These are phyloP conservation scores for Pelobates cultripes DNA, from an alignment of 2,797 vertebrate genomes.

Conservation along the genomic window DNA sequence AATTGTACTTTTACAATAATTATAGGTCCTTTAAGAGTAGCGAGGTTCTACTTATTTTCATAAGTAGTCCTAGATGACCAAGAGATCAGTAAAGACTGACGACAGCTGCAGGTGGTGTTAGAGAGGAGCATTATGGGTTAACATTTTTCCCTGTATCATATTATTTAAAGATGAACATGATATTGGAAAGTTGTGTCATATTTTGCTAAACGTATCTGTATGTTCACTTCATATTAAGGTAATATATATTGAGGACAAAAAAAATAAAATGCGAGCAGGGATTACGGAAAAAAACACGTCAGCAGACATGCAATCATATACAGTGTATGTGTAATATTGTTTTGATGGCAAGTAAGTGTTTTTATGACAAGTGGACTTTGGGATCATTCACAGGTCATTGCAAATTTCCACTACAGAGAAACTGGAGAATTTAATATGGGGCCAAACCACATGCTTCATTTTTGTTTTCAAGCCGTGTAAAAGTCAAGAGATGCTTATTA, in stretches of 20 bases:
- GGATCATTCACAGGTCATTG: conserved; percentile 53
- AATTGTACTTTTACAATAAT: too few relatives aligned
- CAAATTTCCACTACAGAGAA: conserved; percentile 51
- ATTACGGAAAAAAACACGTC: neutral
- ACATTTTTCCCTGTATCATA: too few relatives aligned
- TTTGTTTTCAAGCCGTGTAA: conserved; percentile 5
- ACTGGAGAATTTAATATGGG: conserved; percentile 30
- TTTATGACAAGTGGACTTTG: conserved; percentile 52
- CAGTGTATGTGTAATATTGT: conserved; percentile 33
- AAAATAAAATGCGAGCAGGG: neutral
- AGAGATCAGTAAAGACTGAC: too few relatives aligned
- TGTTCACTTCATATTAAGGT: conserved; percentile 9
- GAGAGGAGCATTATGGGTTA: too few relatives aligned
- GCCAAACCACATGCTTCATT: conserved; percentile 52
- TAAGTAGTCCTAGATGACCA: too few relatives aligned
- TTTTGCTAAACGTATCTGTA: too few relatives aligned
- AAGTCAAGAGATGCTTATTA: conserved; percentile 49
- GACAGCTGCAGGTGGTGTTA: too few relatives aligned
- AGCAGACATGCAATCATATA: conserved; percentile 16
- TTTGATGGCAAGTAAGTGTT: conserved; percentile 49
- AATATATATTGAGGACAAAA: conserved; percentile 17
- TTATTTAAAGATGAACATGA: too few relatives aligned
- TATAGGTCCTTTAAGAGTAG: too few relatives aligned
- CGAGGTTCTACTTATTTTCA: too few relatives aligned
- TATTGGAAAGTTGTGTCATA: too few relatives aligned